Percentiles rank a stretch among this genome's conserved stretches.
Conservation (phyloP, 92 coral and sea anemone species). For the Plumapathes pennacea region DNA sequence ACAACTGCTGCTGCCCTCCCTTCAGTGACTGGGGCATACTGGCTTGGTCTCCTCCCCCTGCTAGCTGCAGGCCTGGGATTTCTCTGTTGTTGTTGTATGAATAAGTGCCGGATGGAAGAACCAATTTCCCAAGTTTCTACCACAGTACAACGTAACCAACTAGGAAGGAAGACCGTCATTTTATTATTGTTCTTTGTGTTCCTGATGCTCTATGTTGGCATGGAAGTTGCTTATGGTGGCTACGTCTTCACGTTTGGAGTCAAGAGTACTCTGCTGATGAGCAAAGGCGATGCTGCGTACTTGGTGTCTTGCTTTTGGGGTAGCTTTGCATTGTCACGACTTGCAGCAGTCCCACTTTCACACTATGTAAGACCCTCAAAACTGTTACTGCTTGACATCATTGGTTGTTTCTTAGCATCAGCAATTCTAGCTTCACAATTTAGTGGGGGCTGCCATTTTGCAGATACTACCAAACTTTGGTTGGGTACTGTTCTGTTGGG, state of each 20-base stretch:
- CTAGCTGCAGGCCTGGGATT: slow-evolving; percentile 63
- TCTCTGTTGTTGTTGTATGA: slow-evolving; percentile 40
- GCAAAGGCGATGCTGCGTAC: slow-evolving; percentile 60
- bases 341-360: slow-evolving; percentile 74
- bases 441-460: slow-evolving; percentile 34
- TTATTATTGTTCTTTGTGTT: slow-evolving; percentile 67
- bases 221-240: slow-evolving; percentile 91
- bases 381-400: slow-evolving; percentile 61
- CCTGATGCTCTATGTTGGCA: slow-evolving; percentile 80
- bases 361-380: slow-evolving; percentile 59
- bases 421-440: slow-evolving; percentile 66
- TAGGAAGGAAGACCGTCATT: slow-evolving; percentile 48
- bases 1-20: neutral
- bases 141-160: slow-evolving; percentile 21
- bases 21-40: slow-evolving; percentile 74
- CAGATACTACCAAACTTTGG: slow-evolving; percentile 65
- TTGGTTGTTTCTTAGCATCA: slow-evolving; percentile 67
- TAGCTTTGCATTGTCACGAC: slow-evolving; percentile 81
- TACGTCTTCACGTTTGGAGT: slow-evolving; percentile 71
- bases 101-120: slow-evolving; percentile 36
- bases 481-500: slow-evolving; percentile 83
- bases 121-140: slow-evolving; percentile 33
- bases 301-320: slow-evolving; percentile 93
- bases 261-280: slow-evolving; percentile 38
- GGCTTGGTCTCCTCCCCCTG: slow-evolving; percentile 67